Conservation (phyloP, 2,888 invertebrate genomes). For the Palloptera scutellata region DNA sequence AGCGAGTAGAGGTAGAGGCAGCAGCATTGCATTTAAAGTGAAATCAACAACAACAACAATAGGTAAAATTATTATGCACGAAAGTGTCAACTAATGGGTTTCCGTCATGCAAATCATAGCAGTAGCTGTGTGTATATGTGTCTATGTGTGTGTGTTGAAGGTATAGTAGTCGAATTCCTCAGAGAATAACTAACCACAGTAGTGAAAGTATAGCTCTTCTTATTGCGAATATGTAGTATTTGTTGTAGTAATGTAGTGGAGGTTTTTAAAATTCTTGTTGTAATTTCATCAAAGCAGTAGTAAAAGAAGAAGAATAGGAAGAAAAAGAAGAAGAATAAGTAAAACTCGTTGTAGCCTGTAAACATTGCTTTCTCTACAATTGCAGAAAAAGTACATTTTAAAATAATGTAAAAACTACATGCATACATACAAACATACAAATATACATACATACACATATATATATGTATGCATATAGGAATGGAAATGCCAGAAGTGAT, state of each 20-base stretch:
- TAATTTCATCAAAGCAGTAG: not conserved
- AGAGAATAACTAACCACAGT: no score
- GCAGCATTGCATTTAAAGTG: not conserved
- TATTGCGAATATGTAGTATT: no score
- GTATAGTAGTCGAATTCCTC: no score
- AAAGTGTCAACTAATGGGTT: constrained; percentile 47
- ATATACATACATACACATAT: not conserved
- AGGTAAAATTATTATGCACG: constrained; percentile 28
- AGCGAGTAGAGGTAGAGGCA: not conserved
- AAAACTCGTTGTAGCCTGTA: not conserved
- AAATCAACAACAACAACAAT: no score
- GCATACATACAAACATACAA: no score
- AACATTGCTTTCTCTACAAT: no score
- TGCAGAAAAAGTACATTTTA: no score
- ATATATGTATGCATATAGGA: not conserved
- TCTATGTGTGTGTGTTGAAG: no score
- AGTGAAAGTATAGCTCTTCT: no score
- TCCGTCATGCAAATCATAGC: constrained; percentile 44
- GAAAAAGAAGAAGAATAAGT: not conserved
- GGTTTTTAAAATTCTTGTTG: no score
- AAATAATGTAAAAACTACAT: not conserved
- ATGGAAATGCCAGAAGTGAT: no score
- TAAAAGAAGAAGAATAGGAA: not conserved
- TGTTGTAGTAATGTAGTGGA: no score
- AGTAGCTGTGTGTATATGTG: not conserved